These are phyloP conservation scores for Drosophila lini DNA, from an alignment of 1,140 invertebrate genomes.

Conservation along the genomic window DNA sequence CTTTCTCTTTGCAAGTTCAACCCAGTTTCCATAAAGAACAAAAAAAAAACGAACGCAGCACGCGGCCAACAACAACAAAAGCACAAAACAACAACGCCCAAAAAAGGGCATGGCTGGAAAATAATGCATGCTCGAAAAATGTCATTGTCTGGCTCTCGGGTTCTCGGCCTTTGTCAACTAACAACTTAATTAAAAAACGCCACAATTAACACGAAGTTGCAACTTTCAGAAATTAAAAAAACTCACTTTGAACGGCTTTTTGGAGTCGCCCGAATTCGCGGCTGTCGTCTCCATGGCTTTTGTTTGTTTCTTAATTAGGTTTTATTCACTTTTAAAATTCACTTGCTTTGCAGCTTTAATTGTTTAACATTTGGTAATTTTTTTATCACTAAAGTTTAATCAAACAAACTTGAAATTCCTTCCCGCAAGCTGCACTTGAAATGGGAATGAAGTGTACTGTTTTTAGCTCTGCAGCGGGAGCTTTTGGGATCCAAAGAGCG, in stretches of 20 bases:
- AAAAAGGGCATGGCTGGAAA: constrained; percentile 67
- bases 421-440: constrained; percentile 57
- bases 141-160: constrained; percentile 17
- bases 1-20: constrained; percentile 38
- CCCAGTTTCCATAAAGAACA: constrained; percentile 52
- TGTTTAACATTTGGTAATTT: constrained; percentile 15
- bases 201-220: not conserved
- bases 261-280: constrained; percentile 53
- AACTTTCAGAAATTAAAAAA: not conserved
- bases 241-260: constrained; percentile 78
- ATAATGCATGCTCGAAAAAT: constrained; percentile 18
- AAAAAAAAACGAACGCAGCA: constrained; percentile 38
- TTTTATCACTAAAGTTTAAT: constrained; percentile 11
- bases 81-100: constrained; percentile 57
- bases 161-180: not conserved
- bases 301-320: constrained; percentile 15
- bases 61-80: constrained; percentile 53
- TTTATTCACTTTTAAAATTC: constrained; percentile 15
- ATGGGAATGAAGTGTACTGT: constrained; percentile 25
- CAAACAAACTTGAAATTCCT: constrained; percentile 39
- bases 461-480: constrained; percentile 33
- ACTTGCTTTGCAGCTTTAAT: constrained; percentile 5
- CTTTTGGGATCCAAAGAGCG: constrained; percentile 50
- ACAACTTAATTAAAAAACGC: not conserved
- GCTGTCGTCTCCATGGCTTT: constrained; percentile 58